Percentiles rank a stretch among this genome's conserved stretches.
These are phyloP conservation scores for Otus sunia DNA, from an alignment of 2,113 vertebrate genomes.

Conservation along the genomic window DNA sequence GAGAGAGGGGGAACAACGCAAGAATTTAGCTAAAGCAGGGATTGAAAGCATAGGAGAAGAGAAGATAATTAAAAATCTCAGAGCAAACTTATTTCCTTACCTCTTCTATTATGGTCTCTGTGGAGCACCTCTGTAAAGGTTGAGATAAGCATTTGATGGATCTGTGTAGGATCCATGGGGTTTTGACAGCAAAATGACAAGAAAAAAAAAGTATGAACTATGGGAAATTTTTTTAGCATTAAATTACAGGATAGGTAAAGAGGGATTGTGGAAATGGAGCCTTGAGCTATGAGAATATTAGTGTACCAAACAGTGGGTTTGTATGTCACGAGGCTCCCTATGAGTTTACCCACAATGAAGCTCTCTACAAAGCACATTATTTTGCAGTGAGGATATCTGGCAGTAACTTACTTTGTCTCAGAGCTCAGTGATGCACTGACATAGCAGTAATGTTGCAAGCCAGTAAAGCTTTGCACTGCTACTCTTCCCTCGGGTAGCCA, in stretches of 20 bases:
- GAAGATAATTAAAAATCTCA: slow-evolving; percentile 8
- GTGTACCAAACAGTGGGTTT: neutral
- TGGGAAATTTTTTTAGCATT: neutral
- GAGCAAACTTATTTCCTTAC: neutral
- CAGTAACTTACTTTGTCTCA: neutral
- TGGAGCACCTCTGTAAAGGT: neutral
- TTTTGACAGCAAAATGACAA: neutral
- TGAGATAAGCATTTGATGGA: neutral
- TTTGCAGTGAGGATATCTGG: neutral
- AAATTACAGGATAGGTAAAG: neutral
- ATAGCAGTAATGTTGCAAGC: neutral
- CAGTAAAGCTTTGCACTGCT: neutral
- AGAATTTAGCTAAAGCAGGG: neutral
- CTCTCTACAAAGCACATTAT: neutral
- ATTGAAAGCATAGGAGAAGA: neutral
- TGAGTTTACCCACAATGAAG: neutral
- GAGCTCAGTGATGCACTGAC: neutral
- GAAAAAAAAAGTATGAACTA: neutral
- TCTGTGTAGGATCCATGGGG: neutral
- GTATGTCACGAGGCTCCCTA: neutral
- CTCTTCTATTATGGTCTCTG: neutral
- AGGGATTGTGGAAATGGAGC: neutral
- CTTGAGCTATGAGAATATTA: neutral
- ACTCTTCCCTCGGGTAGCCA: neutral
- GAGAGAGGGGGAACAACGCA: neutral